Conservation (phyloP, 2,113 vertebrate species). For the Acanthochromis polyacanthus region DNA sequence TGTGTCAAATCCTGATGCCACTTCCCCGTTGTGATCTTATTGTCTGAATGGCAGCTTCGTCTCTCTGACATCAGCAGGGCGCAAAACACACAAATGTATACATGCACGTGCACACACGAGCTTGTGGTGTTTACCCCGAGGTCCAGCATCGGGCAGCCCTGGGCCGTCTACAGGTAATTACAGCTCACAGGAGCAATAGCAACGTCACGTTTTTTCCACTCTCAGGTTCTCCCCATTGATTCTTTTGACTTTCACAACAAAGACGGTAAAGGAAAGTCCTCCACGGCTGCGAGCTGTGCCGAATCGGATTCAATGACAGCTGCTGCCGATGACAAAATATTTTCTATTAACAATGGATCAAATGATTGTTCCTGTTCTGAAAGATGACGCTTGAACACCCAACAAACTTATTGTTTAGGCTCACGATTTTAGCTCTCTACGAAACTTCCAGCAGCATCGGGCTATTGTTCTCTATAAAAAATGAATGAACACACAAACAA, state of each 20-base stretch:
- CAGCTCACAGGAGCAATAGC: constrained; percentile 4
- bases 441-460: no score
- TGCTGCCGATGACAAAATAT: no score
- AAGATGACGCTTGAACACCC: no score
- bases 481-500: no score
- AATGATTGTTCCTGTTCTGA: no score
- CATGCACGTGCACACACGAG: constrained; percentile 9
- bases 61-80: constrained; percentile 35
- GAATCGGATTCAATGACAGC: not conserved
- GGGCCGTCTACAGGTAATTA: constrained; percentile 6
- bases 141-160: constrained; percentile 33
- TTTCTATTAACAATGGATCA: no score
- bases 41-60: constrained; percentile 69
- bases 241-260: constrained; percentile 14
- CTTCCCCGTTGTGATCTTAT: constrained; percentile 67
- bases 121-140: constrained; percentile 19
- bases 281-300: not conserved
- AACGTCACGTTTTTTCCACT: not conserved
- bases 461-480: no score
- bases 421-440: no score
- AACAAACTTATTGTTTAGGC: no score
- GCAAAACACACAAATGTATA: constrained; percentile 11
- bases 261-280: not conserved
- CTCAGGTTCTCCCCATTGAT: not conserved
- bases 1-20: constrained; percentile 65